These are phyloP conservation scores for Sakesphorus luctuosus DNA, from an alignment of 2,113 vertebrate species.

Conservation along the genomic window DNA sequence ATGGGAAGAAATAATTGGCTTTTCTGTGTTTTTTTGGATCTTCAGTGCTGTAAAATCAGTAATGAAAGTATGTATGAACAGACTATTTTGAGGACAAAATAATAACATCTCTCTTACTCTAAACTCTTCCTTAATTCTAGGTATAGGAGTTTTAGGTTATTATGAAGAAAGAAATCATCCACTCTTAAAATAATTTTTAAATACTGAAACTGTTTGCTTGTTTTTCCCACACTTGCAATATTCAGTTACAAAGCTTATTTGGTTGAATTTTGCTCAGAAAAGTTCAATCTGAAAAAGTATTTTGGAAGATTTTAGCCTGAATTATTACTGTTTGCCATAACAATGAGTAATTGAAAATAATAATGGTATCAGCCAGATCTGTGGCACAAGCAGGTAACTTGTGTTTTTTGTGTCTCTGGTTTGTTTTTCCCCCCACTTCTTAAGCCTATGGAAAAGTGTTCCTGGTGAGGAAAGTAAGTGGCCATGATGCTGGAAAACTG, in stretches of 20 bases:
- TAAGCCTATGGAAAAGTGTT: constrained; percentile 97
- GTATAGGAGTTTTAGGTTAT: not conserved
- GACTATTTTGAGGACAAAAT: not conserved
- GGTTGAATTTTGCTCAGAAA: not conserved
- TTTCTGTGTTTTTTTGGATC: not conserved
- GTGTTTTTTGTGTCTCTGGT: not conserved
- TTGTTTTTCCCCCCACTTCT: not conserved
- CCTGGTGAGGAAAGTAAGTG: constrained; percentile 94
- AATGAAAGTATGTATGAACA: not conserved
- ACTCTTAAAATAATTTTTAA: not conserved
- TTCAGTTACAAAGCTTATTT: not conserved
- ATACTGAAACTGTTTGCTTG: not conserved
- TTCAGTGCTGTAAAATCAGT: not conserved
- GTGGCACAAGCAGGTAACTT: not conserved
- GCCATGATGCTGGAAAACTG: constrained; percentile 91
- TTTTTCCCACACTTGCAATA: not conserved
- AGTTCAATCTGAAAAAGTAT: not conserved
- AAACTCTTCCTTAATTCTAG: not conserved
- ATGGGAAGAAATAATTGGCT: not conserved
- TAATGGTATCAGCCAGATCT: not conserved
- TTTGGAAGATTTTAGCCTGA: not conserved
- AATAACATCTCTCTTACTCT: not conserved
- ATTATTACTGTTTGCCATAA: not conserved
- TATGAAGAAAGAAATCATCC: not conserved
- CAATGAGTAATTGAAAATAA: not conserved